Conservation (phyloP, 2,797 vertebrate species). For the Pseudopleuronectes americanus region DNA sequence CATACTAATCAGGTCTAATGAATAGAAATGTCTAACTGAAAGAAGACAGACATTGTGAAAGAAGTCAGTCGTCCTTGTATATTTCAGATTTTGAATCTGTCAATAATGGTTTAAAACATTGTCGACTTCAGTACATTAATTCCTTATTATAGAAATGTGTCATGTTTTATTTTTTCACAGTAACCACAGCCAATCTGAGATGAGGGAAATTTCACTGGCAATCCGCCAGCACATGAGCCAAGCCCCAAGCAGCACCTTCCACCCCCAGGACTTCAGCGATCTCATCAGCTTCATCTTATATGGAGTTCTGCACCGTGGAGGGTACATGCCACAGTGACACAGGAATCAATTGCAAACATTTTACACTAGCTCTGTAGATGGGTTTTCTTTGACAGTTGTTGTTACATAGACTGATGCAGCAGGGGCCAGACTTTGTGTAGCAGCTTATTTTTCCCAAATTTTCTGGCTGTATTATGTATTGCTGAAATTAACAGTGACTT, state of each 20-base stretch:
- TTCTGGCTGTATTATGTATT: too few species aligned
- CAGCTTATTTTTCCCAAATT: too few species aligned
- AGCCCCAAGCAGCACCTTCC: constrained; percentile 95
- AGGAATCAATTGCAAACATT: background rate
- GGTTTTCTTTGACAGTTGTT: background rate
- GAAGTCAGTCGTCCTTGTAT: too few species aligned
- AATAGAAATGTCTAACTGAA: too few species aligned
- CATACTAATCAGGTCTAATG: too few species aligned
- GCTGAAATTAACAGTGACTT: too few species aligned
- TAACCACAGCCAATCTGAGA: constrained; percentile 91
- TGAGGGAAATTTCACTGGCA: constrained; percentile 93
- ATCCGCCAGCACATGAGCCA: constrained; percentile 95
- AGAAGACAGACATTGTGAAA: too few species aligned
- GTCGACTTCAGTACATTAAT: background rate
- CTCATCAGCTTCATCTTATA: constrained; percentile 98
- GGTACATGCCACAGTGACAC: constrained; percentile 79
- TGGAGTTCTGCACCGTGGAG: constrained; percentile 92
- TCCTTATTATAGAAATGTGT: background rate
- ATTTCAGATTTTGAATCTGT: background rate
- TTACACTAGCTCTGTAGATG: background rate
- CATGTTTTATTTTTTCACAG: constrained; percentile 72
- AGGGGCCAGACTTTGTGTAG: too few species aligned
- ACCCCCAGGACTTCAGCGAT: constrained; percentile 98
- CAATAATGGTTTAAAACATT: background rate
- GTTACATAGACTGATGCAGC: too few species aligned